phyloP scores from a whole-genome alignment of 2,888 invertebrate species.

The Pyrgus malvae region DNA sequence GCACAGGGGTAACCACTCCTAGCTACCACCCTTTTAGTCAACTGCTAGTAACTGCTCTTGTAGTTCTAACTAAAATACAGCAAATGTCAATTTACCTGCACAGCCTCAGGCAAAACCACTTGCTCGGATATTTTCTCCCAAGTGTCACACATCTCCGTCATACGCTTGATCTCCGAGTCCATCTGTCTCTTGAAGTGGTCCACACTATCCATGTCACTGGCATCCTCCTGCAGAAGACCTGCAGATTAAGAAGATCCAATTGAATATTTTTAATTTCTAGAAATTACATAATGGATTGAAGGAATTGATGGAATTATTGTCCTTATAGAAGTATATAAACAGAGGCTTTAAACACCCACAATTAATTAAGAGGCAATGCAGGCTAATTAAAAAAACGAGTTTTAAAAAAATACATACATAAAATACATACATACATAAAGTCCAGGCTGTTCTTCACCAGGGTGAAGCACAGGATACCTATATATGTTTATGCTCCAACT shows the following conservation, averaged over 20 bases:
- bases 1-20: too few relatives aligned
- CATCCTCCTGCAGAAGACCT: slow-evolving; percentile 65
- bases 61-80: background rate
- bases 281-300: background rate
- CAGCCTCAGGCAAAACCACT: slow-evolving; percentile 70
- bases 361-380: too few relatives aligned
- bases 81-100: slow-evolving; percentile 50
- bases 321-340: too few relatives aligned
- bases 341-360: too few relatives aligned
- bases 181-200: slow-evolving; percentile 67
- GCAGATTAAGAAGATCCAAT: background rate
- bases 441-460: too few relatives aligned
- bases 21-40: too few relatives aligned
- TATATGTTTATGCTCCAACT: too few relatives aligned
- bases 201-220: slow-evolving; percentile 56
- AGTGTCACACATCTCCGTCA: slow-evolving; percentile 73
- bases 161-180: slow-evolving; percentile 74
- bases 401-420: too few relatives aligned
- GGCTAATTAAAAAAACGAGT: too few relatives aligned
- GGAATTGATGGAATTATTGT: too few relatives aligned
- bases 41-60: background rate
- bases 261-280: background rate
- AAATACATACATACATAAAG: too few relatives aligned
- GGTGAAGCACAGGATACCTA: too few relatives aligned
- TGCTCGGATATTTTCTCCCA: slow-evolving; percentile 78